Base-by-base conservation (phyloP, 2,888 invertebrate species). In the Smittia aterrima region DNA sequence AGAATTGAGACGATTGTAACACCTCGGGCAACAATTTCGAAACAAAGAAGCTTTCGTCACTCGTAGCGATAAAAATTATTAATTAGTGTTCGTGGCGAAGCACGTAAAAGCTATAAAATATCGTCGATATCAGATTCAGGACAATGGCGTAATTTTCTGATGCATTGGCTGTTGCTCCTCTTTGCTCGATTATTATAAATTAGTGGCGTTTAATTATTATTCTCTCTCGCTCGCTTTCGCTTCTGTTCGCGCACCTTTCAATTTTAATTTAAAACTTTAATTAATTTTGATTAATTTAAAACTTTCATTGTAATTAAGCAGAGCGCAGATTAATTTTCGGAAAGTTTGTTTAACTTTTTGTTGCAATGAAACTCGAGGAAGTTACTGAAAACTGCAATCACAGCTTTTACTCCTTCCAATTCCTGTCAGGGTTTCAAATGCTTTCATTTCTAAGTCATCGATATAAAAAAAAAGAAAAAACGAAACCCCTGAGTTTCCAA, bases 241-340 rank as follows among this genome's bases (percentile, higher is more conserved):
- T 38, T 7, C 38, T 38, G 4, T 38, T 9, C 38, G 9, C 38
- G 9, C 9, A 38, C 9, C 38, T 4, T 38, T 47, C 47, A 11
- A 47, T 47, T 47, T 47, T 16, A 11, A 11, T 47, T 47, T 47
- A 47, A 47, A 47, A 47, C 47, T 47, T 47, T 47, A 47, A 47
- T 47, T 47, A 47, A 47, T 47, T 47, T 11, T 47, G 11, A 47
- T 47, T 47, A 47, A 47, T 47, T 47, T 47, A n/a, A 47, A 47
- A 16, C 47, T 47, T 47, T 6, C 11, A n/a, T 2, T 6, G 47
- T 47, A 47, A 47, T 47, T 47, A 47, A 47, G 47, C 16, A 3
- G 47, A 47, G 47, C 11, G 2, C 3, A 13, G 47, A 13, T 47
- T 47, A 47, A 47, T n/a, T n/a, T n/a, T 11, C 4, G 11, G 47